These are phyloP conservation scores for Hyposoter dolosus DNA, from an alignment of 2,888 invertebrate genomes.

Conservation along the genomic window DNA sequence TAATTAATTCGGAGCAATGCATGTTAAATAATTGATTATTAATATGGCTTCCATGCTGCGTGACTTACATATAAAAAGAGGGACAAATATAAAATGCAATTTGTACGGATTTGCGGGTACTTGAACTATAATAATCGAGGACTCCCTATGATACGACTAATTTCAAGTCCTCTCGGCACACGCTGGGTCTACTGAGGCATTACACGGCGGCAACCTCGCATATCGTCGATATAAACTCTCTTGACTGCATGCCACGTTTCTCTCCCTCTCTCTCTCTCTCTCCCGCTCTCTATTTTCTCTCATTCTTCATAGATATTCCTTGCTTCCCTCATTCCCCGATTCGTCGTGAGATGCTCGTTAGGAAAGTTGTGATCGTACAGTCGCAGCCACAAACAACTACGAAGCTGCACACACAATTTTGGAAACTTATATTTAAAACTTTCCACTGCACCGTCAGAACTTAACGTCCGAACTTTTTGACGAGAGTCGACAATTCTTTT, in stretches of 20 bases:
- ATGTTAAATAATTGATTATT: conserved; percentile 29
- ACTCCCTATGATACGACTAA: conserved; percentile 42
- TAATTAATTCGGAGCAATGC: conserved; percentile 32
- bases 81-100: conserved; percentile 19
- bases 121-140: conserved; percentile 31
- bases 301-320: conserved; percentile 47
- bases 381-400: neutral
- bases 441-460: no score
- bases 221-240: conserved; percentile 52
- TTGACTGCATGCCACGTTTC: conserved; percentile 22
- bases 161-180: conserved; percentile 48
- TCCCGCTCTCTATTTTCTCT: conserved; percentile 43
- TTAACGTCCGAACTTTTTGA: no score
- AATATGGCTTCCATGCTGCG: conserved; percentile 22
- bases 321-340: conserved; percentile 25
- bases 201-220: conserved; percentile 35
- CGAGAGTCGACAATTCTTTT: no score
- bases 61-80: neutral
- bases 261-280: conserved; percentile 19
- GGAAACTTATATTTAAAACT: neutral
- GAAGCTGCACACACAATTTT: neutral
- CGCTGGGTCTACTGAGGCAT: conserved; percentile 25
- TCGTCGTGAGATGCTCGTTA: conserved; percentile 55
- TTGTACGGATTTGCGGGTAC: conserved; percentile 11
- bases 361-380: conserved; percentile 6